Evolutionary conservation across 2,113 vertebrate species (phyloP), one percentile per base, ranked within the genome.

Genomic region (Brachyhypopomus gauderio): DNA sequence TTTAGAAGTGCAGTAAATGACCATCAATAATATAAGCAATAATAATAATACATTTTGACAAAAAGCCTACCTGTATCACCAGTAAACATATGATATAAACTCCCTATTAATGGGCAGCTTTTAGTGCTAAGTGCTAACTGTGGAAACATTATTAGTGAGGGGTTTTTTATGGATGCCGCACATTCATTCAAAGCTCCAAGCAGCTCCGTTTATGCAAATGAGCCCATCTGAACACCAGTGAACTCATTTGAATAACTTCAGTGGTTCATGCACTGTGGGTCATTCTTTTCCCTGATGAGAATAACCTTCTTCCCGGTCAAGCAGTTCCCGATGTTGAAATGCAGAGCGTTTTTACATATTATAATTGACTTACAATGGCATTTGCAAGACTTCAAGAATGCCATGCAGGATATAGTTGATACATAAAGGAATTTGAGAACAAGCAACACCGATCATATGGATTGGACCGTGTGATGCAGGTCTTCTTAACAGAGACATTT

Each of bases 31-130:
- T 34, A 19, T 25, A 81, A 81, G 80, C 80, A 81, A 81, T 81
- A 81, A 81, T 75, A 81, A 81, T 81, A 81, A 81, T 75, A 69
- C 41, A 7, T 52, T 59, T 58, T 59, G 41, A 45, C 27, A 17
- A 30, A 30, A 70, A 19, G 8, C 23, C 12, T 12, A 55, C 73
- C 72, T 60, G 63, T 60, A 75, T 73, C 17, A 36, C 36, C 36
- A 76, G 4, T 59, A 17, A 74, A 16, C 41, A 0, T 17, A 11
- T 30, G 2, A 5, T 59, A 59, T 8, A 66, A 60, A 9, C 41
- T 8, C 38, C 63, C 66, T 19, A 72, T 72, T 19, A 12, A 5
- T 17, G 11, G 30, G 34, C 14, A n/a, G 45, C 36, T 69, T 30
- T 38, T 20, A 38, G 19, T 38, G 25, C 25, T 17, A 30, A 64